These are phyloP conservation scores for Nylanderia fulva DNA, from an alignment of 1,140 invertebrate species.

Conservation along the genomic window DNA sequence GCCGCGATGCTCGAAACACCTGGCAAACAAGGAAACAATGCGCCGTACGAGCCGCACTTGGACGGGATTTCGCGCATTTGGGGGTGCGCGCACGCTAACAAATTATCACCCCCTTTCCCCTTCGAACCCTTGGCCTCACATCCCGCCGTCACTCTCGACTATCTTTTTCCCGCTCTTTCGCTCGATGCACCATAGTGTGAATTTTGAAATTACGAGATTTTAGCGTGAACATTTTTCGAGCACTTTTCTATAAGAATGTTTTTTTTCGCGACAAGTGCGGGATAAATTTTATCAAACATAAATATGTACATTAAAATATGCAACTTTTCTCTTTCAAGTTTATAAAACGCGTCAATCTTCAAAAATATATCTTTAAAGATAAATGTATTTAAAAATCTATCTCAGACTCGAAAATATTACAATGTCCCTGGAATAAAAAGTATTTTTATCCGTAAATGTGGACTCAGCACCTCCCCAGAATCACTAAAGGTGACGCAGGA, in stretches of 20 bases:
- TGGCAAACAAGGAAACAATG: constrained; percentile 86
- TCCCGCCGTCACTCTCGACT: constrained; percentile 2
- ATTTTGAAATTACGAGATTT: background rate
- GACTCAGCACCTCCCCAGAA: background rate
- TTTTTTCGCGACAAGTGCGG: background rate
- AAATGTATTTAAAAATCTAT: background rate
- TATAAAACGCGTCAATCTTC: background rate
- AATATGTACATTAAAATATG: background rate
- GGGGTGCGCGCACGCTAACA: constrained; percentile 81
- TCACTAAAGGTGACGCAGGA: constrained; percentile 55
- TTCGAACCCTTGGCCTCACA: background rate
- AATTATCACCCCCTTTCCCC: constrained; percentile 80
- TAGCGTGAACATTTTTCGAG: background rate
- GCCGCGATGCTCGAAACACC: constrained; percentile 83
- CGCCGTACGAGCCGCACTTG: constrained; percentile 79
- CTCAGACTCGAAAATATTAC: background rate
- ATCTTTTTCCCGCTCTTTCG: constrained; percentile 50
- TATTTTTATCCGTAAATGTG: background rate
- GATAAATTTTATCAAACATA: background rate
- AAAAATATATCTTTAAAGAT: background rate
- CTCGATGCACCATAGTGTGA: background rate
- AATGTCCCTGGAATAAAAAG: background rate
- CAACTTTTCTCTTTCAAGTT: background rate
- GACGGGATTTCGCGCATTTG: constrained; percentile 84
- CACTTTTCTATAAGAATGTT: background rate